Conservation (phyloP, 2,797 vertebrate genomes). For the Lagorchestes hirsutus region DNA sequence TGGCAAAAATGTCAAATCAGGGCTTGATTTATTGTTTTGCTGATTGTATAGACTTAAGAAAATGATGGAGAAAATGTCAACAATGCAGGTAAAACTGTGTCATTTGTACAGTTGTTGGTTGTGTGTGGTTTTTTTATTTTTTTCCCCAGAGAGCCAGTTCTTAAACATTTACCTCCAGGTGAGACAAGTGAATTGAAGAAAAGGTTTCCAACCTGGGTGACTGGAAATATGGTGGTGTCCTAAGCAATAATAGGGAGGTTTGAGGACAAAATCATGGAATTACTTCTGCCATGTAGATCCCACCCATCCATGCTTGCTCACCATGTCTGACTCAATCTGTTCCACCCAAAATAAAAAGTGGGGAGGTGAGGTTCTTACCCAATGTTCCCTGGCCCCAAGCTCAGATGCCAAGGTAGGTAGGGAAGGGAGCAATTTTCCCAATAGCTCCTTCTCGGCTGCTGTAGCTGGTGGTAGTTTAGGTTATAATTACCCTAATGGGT, state of each 20-base stretch:
- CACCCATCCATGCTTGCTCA: neutral
- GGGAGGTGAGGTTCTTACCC: neutral
- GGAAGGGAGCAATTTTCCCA: neutral
- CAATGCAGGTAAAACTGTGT: neutral
- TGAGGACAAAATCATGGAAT: neutral
- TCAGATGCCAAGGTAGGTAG: neutral
- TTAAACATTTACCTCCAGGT: neutral
- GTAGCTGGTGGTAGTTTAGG: neutral
- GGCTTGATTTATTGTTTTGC: neutral
- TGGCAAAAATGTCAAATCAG: neutral
- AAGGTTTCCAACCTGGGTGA: neutral
- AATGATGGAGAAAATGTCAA: neutral
- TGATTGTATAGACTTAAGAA: neutral
- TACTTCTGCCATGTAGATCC: neutral
- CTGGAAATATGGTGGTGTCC: neutral
- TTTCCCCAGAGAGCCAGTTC: neutral
- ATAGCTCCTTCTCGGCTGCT: neutral
- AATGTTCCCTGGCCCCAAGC: neutral
- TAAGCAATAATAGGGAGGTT: no score
- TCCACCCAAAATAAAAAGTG: neutral
- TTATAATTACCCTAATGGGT: neutral
- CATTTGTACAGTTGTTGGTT: neutral
- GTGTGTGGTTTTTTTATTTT: neutral
- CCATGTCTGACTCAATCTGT: neutral
- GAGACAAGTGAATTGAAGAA: neutral